These are phyloP conservation scores for Nebria ingens DNA, from an alignment of 1,140 invertebrate genomes.

Conservation along the genomic window DNA sequence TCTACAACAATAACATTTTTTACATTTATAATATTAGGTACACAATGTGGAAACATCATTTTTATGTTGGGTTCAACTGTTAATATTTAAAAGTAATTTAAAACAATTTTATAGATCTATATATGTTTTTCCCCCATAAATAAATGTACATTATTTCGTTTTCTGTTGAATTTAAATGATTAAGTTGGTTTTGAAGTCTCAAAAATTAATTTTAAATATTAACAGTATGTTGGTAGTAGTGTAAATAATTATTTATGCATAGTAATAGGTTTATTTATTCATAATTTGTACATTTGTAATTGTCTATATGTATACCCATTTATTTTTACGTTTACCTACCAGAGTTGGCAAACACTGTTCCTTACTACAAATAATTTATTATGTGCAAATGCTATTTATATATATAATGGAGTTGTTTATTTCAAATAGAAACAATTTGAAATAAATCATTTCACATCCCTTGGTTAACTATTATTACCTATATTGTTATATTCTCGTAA, in stretches of 20 bases:
- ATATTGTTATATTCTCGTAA: too few species aligned
- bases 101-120: neutral
- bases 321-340: neutral
- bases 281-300: neutral
- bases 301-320: neutral
- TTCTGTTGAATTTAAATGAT: neutral
- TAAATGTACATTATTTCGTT: neutral
- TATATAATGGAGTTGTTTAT: neutral
- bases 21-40: too few species aligned
- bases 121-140: neutral
- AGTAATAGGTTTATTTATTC: neutral
- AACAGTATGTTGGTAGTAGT: neutral
- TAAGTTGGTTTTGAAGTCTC: neutral
- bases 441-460: neutral
- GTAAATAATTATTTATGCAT: slow-evolving; percentile 4
- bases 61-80: neutral
- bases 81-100: neutral
- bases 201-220: neutral
- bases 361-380: neutral
- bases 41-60: too few species aligned
- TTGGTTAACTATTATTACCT: too few species aligned
- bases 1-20: too few species aligned
- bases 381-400: neutral
- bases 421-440: too few species aligned
- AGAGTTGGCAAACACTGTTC: neutral